These are phyloP conservation scores for Tretioscincus oriximinensis DNA, from an alignment of 2,113 vertebrate genomes.

Conservation along the genomic window DNA sequence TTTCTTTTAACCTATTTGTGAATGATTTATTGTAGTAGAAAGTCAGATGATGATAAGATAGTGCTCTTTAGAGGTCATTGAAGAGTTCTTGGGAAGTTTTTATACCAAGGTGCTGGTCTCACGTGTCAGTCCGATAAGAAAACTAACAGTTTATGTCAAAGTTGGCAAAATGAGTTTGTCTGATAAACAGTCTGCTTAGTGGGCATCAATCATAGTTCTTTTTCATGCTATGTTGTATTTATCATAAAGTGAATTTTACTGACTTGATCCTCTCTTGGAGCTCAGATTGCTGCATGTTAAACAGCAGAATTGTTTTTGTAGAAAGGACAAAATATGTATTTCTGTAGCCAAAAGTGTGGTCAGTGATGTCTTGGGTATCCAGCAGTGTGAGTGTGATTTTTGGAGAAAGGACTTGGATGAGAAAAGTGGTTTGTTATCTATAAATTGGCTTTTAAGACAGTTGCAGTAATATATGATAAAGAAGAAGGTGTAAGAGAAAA, in stretches of 20 bases:
- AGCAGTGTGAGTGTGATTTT: background rate
- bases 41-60: conserved; percentile 80
- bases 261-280: conserved; percentile 63
- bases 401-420: background rate
- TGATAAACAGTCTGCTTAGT: conserved; percentile 79
- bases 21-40: conserved; percentile 79
- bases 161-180: conserved; percentile 80
- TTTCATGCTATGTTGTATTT: conserved; percentile 70
- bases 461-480: conserved; percentile 1
- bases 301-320: conserved; percentile 27
- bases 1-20: conserved; percentile 74
- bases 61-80: conserved; percentile 82
- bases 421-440: background rate
- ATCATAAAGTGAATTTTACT: conserved; percentile 78
- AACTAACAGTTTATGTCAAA: conserved; percentile 82
- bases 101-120: conserved; percentile 70
- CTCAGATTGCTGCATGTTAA: conserved; percentile 54
- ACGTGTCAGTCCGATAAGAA: conserved; percentile 74
- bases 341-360: background rate
- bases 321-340: background rate
- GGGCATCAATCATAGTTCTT: conserved; percentile 78
- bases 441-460: conserved; percentile 4
- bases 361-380: conserved; percentile 17
- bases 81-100: conserved; percentile 78
- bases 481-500: background rate